Evolutionary conservation across 2,888 invertebrate genomes (phyloP), one percentile per base, ranked within the genome.

Genomic region (Melanotus villosus): DNA sequence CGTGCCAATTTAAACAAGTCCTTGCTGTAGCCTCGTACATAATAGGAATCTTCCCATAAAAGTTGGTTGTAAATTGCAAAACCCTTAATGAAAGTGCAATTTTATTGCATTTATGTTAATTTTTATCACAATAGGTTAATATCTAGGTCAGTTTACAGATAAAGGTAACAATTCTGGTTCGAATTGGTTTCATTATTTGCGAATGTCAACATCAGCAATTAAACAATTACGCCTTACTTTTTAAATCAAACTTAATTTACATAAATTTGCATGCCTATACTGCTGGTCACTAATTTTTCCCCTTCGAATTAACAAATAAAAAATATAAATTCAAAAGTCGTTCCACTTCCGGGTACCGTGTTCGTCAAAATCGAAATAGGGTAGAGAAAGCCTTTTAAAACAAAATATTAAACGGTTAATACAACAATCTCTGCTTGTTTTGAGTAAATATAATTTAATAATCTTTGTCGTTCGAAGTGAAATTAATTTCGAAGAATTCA

Each of bases 181-280:
- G 65, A 75, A 71, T 72, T 65, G 72, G 70, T 74, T 71, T 73
- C 71, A 73, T 71, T 71, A 36, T 62, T 70, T 72, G 70, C 65
- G 71, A 74, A 73, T 75, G 75, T 71, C 73, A 75, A 73, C 74
- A 74, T 70, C 64, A 62, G 68, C 70, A 70, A 74, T 73, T 68
- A 70, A 62, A 72, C 67, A 75, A 74, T 71, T 74, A 72, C 75
- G 75, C 68, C 69, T 75, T 65, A 75, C 26, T 26, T 69, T 74
- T 74, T 71, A 58, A 75, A 75, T 23, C 19, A 10, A 16, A 54
- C 32, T 10, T 62, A 38, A 67, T 67, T 67, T 62, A 38, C 62
- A 62, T 67, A 36, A 30, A 54, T 18, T 36, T 26, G 19, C 38
- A 45, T 21, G 4, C 18, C 54, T 14, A 36, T 5, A 38, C 14